Conservation (phyloP, 1,140 invertebrate species). For the Anoplophora glabripennis region DNA sequence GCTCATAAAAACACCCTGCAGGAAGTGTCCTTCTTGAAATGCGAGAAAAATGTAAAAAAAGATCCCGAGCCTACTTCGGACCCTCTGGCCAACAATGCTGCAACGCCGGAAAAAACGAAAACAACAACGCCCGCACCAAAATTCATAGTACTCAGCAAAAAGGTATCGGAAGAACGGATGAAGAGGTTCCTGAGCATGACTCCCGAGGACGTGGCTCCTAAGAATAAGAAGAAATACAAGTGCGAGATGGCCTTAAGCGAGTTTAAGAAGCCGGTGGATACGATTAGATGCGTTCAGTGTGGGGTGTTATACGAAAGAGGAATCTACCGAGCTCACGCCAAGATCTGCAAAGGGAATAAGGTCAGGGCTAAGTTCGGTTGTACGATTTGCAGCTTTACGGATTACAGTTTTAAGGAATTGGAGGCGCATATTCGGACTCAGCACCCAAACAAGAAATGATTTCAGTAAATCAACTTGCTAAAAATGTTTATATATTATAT, state of each 20-base stretch:
- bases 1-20: slow-evolving; percentile 2
- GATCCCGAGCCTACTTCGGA: not conserved
- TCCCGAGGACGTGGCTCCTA: slow-evolving; percentile 22
- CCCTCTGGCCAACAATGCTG: not conserved
- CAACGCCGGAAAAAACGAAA: not conserved
- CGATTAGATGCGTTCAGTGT: slow-evolving; percentile 38
- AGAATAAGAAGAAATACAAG: slow-evolving; percentile 23
- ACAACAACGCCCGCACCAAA: not conserved
- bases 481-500: too few species aligned
- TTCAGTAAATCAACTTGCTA: not conserved
- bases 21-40: slow-evolving; percentile 1
- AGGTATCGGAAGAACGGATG: slow-evolving; percentile 22
- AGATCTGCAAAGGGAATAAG: slow-evolving; percentile 29
- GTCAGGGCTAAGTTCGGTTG: slow-evolving; percentile 35
- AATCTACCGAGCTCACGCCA: slow-evolving; percentile 31
- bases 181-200: slow-evolving; percentile 40
- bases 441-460: slow-evolving; percentile 19
- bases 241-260: slow-evolving; percentile 31
- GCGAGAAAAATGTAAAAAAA: not conserved
- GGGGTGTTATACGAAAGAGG: slow-evolving; percentile 26
- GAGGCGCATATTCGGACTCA: slow-evolving; percentile 31
- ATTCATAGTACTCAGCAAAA: not conserved
- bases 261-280: slow-evolving; percentile 36
- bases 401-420: slow-evolving; percentile 31
- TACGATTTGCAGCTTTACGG: slow-evolving; percentile 35